Conservation (phyloP, 2,888 invertebrate genomes). For the Caradrina kadenii region DNA sequence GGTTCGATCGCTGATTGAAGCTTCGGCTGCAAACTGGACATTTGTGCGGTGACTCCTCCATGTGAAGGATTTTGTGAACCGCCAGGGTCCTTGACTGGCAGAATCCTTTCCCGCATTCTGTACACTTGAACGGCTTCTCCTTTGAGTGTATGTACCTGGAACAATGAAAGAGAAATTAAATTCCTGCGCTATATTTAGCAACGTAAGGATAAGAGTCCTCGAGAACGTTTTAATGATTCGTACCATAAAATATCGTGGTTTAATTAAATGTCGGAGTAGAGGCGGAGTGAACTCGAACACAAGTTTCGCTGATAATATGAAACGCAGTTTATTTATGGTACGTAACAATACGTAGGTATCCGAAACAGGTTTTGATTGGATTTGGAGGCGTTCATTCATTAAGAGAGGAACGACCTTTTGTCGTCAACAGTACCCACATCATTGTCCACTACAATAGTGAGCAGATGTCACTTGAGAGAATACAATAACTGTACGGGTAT, state of each 20-base stretch:
- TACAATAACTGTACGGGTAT: constrained; percentile 69
- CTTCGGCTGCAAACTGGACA: constrained; percentile 97
- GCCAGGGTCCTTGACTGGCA: constrained; percentile 98
- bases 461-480: constrained; percentile 49
- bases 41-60: constrained; percentile 98
- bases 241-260: constrained; percentile 81
- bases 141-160: constrained; percentile 99
- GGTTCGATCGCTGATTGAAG: constrained; percentile 97
- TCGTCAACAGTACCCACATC: constrained; percentile 44
- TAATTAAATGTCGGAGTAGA: constrained; percentile 84
- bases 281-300: constrained; percentile 79
- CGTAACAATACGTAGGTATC: constrained; percentile 69
- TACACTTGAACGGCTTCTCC: constrained; percentile 99
- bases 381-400: constrained; percentile 70
- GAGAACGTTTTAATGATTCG: constrained; percentile 76
- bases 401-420: constrained; percentile 66
- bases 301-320: constrained; percentile 76
- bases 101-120: constrained; percentile 99
- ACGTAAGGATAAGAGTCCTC: constrained; percentile 61
- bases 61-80: constrained; percentile 97
- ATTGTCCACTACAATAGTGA: constrained; percentile 55
- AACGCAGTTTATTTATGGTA: constrained; percentile 74
- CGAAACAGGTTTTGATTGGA: constrained; percentile 73
- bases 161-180: constrained; percentile 79
- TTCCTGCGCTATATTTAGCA: constrained; percentile 65